Evolutionary conservation across 2,797 vertebrate genomes (phyloP), one percentile per base, ranked within the genome.

Genomic region (Zenarchopterus dispar): DNA sequence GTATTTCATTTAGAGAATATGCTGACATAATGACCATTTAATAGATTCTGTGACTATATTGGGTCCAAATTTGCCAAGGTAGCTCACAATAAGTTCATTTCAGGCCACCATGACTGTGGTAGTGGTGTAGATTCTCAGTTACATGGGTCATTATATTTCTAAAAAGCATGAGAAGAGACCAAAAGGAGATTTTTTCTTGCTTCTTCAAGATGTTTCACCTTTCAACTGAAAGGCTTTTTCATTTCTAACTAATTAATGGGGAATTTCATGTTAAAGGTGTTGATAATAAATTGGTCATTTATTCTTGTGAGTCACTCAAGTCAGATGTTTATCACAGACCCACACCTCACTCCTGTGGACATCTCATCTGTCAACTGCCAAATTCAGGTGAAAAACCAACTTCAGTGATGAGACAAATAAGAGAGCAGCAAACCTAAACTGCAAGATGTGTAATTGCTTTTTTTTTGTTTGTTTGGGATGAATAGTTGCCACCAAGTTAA

Each of bases 41-140:
- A 62, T 72, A 77, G 48, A 78, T 63, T 79, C 43, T 80, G 45
- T 82, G 57, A 79, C 80, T 72, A 82, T 77, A 74, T 78, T 44
- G 50, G 62, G 54, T 67, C 28, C 55, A 75, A 81, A 75, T 67
- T 75, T 84, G 66, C 73, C 66, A 70, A 54, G 66, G 59, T 49
- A 73, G 81, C 78, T 66, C 62, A 54, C 70, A 49, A 69, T 60
- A 64, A 8, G 61, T 59, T 56, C 71, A 67, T 73, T 59, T 75
- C 36, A 63, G 53, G 46, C 57, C 52, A 73, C 73, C 54, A 4
- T 15, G 11, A 39, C 36, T 39, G 13, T 13, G 36, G 13, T 3
- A 4, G 13, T 39, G 36, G 13, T 39, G 36, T 39, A 39, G 13
- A 39, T 16, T 39, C 36, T 39, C 13, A 16, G 36, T 39, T 13